Percentiles rank a stretch among this genome's conserved stretches.
Conservation (phyloP, 1,140 invertebrate species). For the Dendrolimus kikuchii region DNA sequence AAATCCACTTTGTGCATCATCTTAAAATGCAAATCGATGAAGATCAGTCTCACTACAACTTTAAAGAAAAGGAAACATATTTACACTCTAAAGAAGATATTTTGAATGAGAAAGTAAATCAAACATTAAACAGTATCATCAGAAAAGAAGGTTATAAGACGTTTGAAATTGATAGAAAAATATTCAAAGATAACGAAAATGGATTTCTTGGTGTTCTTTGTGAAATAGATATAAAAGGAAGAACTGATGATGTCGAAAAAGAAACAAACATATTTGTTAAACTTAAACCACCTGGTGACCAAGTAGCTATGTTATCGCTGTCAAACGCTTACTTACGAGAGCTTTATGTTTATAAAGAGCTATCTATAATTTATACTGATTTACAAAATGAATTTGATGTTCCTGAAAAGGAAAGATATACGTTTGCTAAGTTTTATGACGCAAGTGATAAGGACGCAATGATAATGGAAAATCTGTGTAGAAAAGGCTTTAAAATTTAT, state of each 20-base stretch:
- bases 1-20: no score
- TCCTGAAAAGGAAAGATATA: constrained; percentile 21
- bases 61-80: no score
- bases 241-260: constrained; percentile 11
- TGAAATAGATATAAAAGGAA: constrained; percentile 19
- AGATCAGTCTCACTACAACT: no score
- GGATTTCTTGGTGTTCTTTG: constrained; percentile 19
- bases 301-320: constrained; percentile 9
- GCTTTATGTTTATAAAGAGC: constrained; percentile 21
- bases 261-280: constrained; percentile 29
- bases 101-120: not conserved
- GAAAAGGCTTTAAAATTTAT: constrained; percentile 22
- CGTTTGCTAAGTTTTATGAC: constrained; percentile 19
- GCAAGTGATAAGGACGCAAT: constrained; percentile 13
- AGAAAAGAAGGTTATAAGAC: constrained; percentile 23
- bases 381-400: constrained; percentile 22
- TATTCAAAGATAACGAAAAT: constrained; percentile 9
- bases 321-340: constrained; percentile 12
- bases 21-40: no score
- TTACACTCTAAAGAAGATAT: no score
- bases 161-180: constrained; percentile 17
- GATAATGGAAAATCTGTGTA: constrained; percentile 24
- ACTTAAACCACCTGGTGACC: constrained; percentile 6
- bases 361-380: constrained; percentile 16
- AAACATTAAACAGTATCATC: constrained; percentile 16